phyloP scores from a whole-genome alignment of 2,888 invertebrate species.

The Heliconius cydno region DNA sequence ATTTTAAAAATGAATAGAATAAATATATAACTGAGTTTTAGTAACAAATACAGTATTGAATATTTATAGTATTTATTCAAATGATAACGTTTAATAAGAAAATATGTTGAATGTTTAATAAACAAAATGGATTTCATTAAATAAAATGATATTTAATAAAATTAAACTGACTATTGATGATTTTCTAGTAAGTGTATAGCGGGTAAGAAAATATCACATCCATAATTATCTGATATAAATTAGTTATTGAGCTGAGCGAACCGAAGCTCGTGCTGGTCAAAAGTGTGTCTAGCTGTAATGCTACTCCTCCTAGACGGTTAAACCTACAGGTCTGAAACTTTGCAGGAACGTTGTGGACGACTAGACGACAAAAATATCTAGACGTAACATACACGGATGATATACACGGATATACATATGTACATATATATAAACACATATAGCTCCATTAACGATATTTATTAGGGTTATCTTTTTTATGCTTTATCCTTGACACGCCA shows the following conservation, averaged over 20 bases:
- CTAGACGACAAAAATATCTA: background rate
- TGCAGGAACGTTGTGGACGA: background rate
- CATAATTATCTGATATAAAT: background rate
- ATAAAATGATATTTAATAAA: too few species aligned
- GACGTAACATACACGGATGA: too few species aligned
- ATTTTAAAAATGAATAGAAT: background rate
- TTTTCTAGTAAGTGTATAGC: background rate
- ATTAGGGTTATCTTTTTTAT: slow-evolving; percentile 6
- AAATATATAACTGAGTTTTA: too few species aligned
- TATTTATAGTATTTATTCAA: background rate
- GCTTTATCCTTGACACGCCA: slow-evolving; percentile 2
- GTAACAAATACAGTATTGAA: background rate
- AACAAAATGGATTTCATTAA: too few species aligned
- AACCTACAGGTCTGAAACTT: too few species aligned
- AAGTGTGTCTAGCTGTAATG: too few species aligned
- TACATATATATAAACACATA: background rate
- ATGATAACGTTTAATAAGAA: too few species aligned
- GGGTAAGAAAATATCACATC: background rate
- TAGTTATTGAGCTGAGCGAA: background rate
- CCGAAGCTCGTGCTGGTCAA: too few species aligned
- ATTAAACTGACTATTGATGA: background rate
- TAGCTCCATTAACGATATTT: slow-evolving; percentile 2
- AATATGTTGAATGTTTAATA: too few species aligned
- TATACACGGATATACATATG: background rate
- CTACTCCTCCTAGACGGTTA: too few species aligned